Percentiles rank a stretch among this genome's conserved stretches.
These are phyloP conservation scores for Drosophila hydei DNA, from an alignment of 1,140 invertebrate species.

Conservation along the genomic window DNA sequence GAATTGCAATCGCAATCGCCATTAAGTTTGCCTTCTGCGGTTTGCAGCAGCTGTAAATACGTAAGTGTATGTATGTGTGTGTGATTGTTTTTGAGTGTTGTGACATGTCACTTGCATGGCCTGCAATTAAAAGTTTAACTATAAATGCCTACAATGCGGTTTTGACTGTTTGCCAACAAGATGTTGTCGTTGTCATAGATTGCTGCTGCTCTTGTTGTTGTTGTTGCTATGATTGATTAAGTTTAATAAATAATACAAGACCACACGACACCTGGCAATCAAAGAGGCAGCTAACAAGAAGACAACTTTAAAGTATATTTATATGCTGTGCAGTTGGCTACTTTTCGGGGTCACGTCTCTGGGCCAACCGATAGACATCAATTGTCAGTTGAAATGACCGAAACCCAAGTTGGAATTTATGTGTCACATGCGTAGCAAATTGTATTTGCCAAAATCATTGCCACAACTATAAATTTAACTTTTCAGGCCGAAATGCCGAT, in stretches of 20 bases:
- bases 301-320: constrained; percentile 23
- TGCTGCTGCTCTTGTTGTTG: constrained; percentile 25
- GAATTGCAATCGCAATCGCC: constrained; percentile 53
- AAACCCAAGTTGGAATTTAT: constrained; percentile 60
- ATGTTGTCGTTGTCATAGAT: constrained; percentile 25
- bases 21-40: constrained; percentile 75
- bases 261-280: constrained; percentile 65
- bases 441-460: constrained; percentile 10
- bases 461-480: constrained; percentile 71
- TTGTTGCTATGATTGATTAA: constrained; percentile 68
- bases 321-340: constrained; percentile 6
- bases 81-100: constrained; percentile 42
- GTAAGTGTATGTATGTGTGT: constrained; percentile 8
- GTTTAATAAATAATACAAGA: constrained; percentile 63
- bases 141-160: constrained; percentile 69
- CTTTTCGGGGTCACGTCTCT: constrained; percentile 5
- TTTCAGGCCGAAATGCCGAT: constrained; percentile 33
- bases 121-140: constrained; percentile 73
- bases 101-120: constrained; percentile 62
- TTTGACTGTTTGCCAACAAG: constrained; percentile 32
- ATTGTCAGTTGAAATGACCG: constrained; percentile 43
- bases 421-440: constrained; percentile 27
- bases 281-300: constrained; percentile 20
- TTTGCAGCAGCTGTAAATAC: constrained; percentile 65
- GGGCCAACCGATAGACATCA: constrained; percentile 53